Evolutionary conservation across 2,113 vertebrate genomes (phyloP), one percentile per base, ranked within the genome.

Genomic region (Gallinago media): DNA sequence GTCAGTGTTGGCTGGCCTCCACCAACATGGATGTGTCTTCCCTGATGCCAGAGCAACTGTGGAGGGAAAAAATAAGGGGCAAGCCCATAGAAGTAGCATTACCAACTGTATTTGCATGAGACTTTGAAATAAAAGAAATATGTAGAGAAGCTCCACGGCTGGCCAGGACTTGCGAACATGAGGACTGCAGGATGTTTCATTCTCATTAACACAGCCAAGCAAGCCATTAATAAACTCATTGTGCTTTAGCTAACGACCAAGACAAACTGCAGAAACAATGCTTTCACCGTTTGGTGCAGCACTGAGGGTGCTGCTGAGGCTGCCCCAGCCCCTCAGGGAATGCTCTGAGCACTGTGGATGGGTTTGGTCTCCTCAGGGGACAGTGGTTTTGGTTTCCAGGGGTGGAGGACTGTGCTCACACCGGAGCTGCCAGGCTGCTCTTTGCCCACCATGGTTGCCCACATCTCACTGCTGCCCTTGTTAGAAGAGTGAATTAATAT

Each of bases 401-500:
- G 46, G 19, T 2, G 2, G 46, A 58, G 7, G 40, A 66, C 3
- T 0, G 0, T 12, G 6, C 14, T 61, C 5, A 42, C 11, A 15
- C 52, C 1, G 1, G 8, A 11, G 18, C 20, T 56, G 46, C 25
- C 31, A 40, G 61, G 11, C 9, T 75, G 21, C 15, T 38, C 42
- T 75, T 56, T 88, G 42, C 11, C 14, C 4, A 5, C 29, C 22
- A 27, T 0, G 0, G 34, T 44, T 55, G 22, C n/a, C 29, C 32
- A 6, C 0, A 0, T 46, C 26, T 44, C 11, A 22, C 23, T 46
- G 11, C 46, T 10, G 7, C 72, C 90, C 85, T 61, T 42, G 18
- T 90, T 91, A 55, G 40, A 96, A 97, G 92, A 92, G 89, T 77
- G 58, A 98, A 97, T 97, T 97, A 91, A 98, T 97, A 98, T 97